Conservation (phyloP, 2,797 vertebrate genomes). For the Helostoma temminkii region DNA sequence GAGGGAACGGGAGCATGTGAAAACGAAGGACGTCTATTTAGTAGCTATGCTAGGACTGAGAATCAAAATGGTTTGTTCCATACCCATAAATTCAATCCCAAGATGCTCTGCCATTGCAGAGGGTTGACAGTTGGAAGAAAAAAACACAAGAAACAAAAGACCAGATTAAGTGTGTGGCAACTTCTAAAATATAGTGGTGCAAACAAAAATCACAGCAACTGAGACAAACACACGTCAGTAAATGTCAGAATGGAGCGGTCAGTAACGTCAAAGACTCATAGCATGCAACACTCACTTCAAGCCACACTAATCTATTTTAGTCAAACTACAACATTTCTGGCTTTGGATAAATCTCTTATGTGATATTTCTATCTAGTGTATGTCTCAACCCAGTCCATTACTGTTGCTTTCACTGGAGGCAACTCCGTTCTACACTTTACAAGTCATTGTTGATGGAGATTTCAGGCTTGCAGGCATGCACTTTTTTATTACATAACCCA, state of each 20-base stretch:
- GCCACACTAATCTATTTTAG: slow-evolving; percentile 1
- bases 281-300: slow-evolving; percentile 76
- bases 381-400: slow-evolving; percentile 43
- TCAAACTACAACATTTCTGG: not conserved
- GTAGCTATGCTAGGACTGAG: slow-evolving; percentile 83
- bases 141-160: slow-evolving; percentile 77
- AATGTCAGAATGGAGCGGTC: slow-evolving; percentile 42
- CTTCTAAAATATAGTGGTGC: slow-evolving; percentile 80
- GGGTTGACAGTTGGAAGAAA: slow-evolving; percentile 83
- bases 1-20: slow-evolving; percentile 78
- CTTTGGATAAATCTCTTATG: not conserved
- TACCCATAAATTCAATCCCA: slow-evolving; percentile 99
- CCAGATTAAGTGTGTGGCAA: slow-evolving; percentile 89
- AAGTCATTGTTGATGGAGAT: not conserved
- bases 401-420: not conserved
- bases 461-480: slow-evolving; percentile 20
- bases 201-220: slow-evolving; percentile 66
- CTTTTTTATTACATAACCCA: slow-evolving; percentile 52
- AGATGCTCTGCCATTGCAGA: slow-evolving; percentile 98
- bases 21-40: slow-evolving; percentile 75
- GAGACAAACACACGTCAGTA: slow-evolving; percentile 65
- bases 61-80: slow-evolving; percentile 91
- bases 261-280: slow-evolving; percentile 58
- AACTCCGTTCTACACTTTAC: not conserved
- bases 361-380: not conserved